Percentiles rank a stretch among this genome's conserved stretches.
phyloP scores from a whole-genome alignment of 2,797 vertebrate species.

The Ptychadena robeensis region DNA sequence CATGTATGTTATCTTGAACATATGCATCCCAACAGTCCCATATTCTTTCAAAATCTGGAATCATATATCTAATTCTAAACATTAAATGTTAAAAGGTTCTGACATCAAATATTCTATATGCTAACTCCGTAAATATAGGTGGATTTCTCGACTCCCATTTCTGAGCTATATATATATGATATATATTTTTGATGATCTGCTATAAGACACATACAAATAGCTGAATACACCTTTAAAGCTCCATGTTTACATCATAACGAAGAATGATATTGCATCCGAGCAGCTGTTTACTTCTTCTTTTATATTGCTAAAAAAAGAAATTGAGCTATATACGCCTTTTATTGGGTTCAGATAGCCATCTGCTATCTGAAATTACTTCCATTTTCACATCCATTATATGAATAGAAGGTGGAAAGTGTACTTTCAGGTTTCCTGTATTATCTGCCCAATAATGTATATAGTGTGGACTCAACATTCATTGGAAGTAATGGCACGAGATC shows the following conservation, averaged over 20 bases:
- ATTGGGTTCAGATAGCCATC: constrained; percentile 67
- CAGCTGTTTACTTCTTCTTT: constrained; percentile 64
- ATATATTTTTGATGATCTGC: background rate
- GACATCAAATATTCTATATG: no score
- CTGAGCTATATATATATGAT: no score
- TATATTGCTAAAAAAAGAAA: constrained; percentile 61
- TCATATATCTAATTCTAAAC: no score
- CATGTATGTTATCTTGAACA: no score
- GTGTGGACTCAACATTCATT: constrained; percentile 63
- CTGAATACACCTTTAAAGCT: background rate
- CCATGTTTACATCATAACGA: constrained; percentile 39
- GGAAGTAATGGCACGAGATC: constrained; percentile 67
- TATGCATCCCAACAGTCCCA: no score
- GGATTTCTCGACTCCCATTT: no score
- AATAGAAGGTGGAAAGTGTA: constrained; percentile 65
- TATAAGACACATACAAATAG: background rate
- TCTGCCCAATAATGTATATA: constrained; percentile 62
- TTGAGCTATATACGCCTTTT: constrained; percentile 64
- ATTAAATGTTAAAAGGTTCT: no score
- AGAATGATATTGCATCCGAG: constrained; percentile 38
- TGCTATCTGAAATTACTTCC: constrained; percentile 65
- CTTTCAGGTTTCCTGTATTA: constrained; percentile 66
- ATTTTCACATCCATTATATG: constrained; percentile 67
- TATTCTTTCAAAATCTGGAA: no score
- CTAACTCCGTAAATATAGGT: no score